Evolutionary conservation across 2,888 invertebrate species (phyloP).

Genomic region (Stenurella melanura): DNA sequence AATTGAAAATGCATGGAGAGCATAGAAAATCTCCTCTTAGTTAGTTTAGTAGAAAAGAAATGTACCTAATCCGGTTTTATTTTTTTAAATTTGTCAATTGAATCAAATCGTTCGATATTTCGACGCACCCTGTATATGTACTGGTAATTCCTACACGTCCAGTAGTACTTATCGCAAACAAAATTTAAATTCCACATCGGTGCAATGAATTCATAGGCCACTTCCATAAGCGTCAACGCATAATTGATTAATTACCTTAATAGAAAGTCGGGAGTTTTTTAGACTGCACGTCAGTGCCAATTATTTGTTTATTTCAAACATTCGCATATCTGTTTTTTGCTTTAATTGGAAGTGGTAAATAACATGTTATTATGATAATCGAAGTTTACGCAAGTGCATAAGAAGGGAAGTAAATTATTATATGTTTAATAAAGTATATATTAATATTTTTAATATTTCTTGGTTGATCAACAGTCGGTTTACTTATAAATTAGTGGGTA

Average conservation of each 20-base stretch:
- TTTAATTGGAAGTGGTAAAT: not conserved
- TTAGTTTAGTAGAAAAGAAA: too few species aligned
- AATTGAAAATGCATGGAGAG: too few species aligned
- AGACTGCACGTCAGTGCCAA: not conserved
- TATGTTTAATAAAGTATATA: not conserved
- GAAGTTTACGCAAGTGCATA: not conserved
- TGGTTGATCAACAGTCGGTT: not conserved
- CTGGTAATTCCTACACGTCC: not conserved
- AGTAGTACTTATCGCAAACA: not conserved
- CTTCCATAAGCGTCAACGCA: not conserved
- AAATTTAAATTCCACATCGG: not conserved
- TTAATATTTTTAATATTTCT: not conserved
- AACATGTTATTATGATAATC: constrained; percentile 7
- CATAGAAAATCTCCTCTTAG: too few species aligned
- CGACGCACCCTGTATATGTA: not conserved
- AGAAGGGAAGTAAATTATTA: not conserved
- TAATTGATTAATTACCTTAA: constrained; percentile 1
- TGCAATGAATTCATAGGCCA: not conserved
- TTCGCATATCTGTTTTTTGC: not conserved
- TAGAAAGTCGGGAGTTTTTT: not conserved
- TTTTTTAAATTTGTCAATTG: too few species aligned
- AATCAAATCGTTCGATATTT: too few species aligned
- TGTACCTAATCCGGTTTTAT: too few species aligned
- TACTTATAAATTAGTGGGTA: not conserved
- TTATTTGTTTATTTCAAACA: not conserved